Evolutionary conservation across 2,113 vertebrate species (phyloP).

Genomic region (Pampusana beccarii): DNA sequence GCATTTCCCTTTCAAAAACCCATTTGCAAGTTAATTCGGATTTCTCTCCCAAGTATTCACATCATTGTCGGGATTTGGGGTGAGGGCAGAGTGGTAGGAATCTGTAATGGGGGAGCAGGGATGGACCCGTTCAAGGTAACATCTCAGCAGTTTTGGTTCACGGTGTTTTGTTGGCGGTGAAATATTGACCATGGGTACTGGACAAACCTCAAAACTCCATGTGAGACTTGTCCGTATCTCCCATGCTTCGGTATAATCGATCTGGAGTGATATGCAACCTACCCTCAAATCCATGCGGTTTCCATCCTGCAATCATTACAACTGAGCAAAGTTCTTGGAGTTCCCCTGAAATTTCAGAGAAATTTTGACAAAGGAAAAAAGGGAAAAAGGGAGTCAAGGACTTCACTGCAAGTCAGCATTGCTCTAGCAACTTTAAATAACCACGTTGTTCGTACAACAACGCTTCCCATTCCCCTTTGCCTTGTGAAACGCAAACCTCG

Average conservation of each 20-base stretch:
- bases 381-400: neutral
- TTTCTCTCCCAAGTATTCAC: neutral
- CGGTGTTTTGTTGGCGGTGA: neutral
- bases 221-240: neutral
- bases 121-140: neutral
- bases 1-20: neutral
- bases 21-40: accelerated
- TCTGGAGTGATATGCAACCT: neutral
- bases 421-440: neutral
- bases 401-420: neutral
- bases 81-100: neutral
- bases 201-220: neutral
- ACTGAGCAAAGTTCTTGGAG: neutral
- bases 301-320: neutral
- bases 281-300: neutral
- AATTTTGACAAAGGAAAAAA: neutral
- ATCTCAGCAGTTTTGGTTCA: neutral
- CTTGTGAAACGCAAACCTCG: neutral
- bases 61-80: neutral
- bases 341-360: neutral
- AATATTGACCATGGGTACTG: neutral
- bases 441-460: too few relatives aligned
- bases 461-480: neutral
- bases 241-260: neutral
- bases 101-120: neutral